Evolutionary conservation across 2,113 vertebrate species (phyloP), one percentile per base, ranked within the genome.

Genomic region (Theristicus caerulescens): DNA sequence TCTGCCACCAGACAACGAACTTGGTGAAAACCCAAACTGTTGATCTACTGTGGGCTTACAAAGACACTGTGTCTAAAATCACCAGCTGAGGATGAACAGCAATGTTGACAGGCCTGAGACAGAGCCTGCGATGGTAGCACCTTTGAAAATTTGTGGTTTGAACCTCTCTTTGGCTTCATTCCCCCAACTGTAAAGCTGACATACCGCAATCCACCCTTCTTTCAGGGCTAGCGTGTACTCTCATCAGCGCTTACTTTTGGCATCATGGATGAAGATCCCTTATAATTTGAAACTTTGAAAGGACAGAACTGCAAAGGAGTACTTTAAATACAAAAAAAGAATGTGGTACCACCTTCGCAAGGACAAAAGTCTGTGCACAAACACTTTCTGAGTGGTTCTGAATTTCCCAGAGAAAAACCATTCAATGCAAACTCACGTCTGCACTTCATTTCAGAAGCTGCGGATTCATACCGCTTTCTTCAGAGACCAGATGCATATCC

Each of bases 361-460:
- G 78, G 83, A 92, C 52, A 85, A n/a, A 96, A 85, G 49, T n/a
- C 52, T 80, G 36, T 9, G 46, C 52, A 62, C 47, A 72, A 89
- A 69, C 57, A 55, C 46, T 92, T 86, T 47, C 67, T 31, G 71
- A 93, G 94, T 65, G 70, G 49, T 29, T 92, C 76, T 85, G 81
- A 80, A 58, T 69, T 70, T 91, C 58, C 29, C 91, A 88, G 38
- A 90, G 29, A 95, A 40, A 86, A 88, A 73, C 36, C 26, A 88
- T 71, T 93, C 31, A 69, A 57, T 69, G 70, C 83, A 94, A 92
- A 61, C 66, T 61, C 88, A 85, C 0, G 0, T 38, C 89, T 84
- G 46, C 74, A 51, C 79, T 90, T 96, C 89, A 72, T 25, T 85
- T 74, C 69, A 96, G 86, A 83, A 92, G 77, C 86, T 76, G 46